phyloP scores from a whole-genome alignment of 2,888 invertebrate species.

The Phrixothrix hirtus region DNA sequence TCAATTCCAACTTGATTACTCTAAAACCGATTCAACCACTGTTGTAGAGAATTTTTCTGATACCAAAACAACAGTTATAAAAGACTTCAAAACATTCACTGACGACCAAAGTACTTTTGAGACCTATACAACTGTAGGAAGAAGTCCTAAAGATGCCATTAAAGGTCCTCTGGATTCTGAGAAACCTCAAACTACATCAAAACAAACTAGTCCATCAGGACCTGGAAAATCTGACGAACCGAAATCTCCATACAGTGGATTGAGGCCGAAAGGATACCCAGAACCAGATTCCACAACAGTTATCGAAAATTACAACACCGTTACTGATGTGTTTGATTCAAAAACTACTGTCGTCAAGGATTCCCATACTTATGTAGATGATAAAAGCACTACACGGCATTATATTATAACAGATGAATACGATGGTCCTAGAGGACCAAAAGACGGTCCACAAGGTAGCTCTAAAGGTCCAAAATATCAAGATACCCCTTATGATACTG shows the following conservation, averaged over 20 bases:
- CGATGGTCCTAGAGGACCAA: constrained; percentile 16
- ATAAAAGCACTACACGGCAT: constrained; percentile 21
- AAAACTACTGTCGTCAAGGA: constrained; percentile 32
- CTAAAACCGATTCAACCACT: constrained; percentile 54
- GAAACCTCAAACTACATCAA: constrained; percentile 6
- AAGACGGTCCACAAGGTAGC: not conserved
- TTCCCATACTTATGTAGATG: constrained; percentile 35
- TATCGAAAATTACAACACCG: constrained; percentile 3
- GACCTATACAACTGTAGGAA: constrained; percentile 3
- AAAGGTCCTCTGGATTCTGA: not conserved
- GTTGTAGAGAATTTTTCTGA: constrained; percentile 41
- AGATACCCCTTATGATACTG: constrained; percentile 1
- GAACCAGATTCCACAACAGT: not conserved
- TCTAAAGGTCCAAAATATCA: constrained; percentile 4
- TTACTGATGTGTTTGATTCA: constrained; percentile 18
- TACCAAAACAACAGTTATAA: constrained; percentile 41
- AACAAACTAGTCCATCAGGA: not conserved
- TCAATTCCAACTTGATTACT: constrained; percentile 59
- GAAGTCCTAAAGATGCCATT: not conserved
- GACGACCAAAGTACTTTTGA: constrained; percentile 41
- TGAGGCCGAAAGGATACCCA: not conserved
- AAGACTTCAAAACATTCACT: constrained; percentile 41
- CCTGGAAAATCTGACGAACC: not conserved
- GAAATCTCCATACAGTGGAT: not conserved
- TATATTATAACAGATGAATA: constrained; percentile 14